These are phyloP conservation scores for Coryphaenoides rupestris DNA, from an alignment of 2,113 vertebrate species.

Conservation along the genomic window DNA sequence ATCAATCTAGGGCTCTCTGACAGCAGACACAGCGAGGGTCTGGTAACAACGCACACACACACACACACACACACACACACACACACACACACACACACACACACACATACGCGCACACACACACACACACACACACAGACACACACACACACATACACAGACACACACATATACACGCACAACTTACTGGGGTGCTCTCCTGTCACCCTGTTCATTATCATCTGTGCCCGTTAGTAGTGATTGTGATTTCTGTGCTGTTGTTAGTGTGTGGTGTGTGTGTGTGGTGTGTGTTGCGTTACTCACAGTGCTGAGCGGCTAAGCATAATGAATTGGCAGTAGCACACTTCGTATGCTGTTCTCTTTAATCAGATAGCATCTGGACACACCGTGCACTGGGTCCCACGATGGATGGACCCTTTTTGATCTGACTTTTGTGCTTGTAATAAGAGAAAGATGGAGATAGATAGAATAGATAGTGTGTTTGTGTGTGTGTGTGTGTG, in stretches of 20 bases:
- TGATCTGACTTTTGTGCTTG: too few species aligned
- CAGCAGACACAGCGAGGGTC: not conserved
- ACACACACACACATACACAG: slow-evolving; percentile 23
- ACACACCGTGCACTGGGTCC: slow-evolving; percentile 3
- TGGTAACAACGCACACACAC: not conserved
- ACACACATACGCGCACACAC: slow-evolving; percentile 5
- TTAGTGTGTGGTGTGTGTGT: not conserved
- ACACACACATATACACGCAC: slow-evolving; percentile 8
- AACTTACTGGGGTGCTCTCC: not conserved
- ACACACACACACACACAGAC: slow-evolving; percentile 17
- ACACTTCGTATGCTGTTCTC: too few species aligned
- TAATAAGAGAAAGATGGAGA: too few species aligned
- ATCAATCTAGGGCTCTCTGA: not conserved
- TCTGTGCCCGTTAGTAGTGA: not conserved
- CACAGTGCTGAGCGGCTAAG: too few species aligned
- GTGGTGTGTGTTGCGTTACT: not conserved
- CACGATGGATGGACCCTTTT: slow-evolving; percentile 78
- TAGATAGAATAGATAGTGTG: too few species aligned
- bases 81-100: slow-evolving; percentile 23
- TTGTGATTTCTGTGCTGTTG: not conserved
- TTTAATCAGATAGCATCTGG: too few species aligned
- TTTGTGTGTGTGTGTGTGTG: too few species aligned
- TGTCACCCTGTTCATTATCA: not conserved
- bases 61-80: slow-evolving; percentile 13
- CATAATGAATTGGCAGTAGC: too few species aligned